These are phyloP conservation scores for Ctenodactylus gundi DNA, from an alignment of 2,113 vertebrate genomes.

Conservation along the genomic window DNA sequence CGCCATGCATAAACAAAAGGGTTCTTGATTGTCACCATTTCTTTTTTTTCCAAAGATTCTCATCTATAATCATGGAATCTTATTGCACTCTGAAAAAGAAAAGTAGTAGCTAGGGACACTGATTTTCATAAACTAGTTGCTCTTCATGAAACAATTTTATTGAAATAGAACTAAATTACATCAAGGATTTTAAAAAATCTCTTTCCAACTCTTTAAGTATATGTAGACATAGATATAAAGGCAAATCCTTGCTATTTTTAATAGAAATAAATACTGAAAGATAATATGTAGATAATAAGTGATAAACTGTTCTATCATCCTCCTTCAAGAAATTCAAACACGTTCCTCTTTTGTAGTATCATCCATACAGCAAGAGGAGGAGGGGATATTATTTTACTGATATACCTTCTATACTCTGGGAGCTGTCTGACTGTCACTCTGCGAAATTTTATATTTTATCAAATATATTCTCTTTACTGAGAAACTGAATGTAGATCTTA, in stretches of 20 bases:
- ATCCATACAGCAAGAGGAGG: not conserved
- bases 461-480: conserved; percentile 52
- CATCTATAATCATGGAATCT: not conserved
- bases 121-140: conserved; percentile 1
- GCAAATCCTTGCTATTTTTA: conserved; percentile 36
- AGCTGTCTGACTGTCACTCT: conserved; percentile 4
- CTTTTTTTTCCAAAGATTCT: conserved; percentile 36
- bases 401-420: not conserved
- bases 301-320: not conserved
- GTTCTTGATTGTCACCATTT: not conserved
- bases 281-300: conserved; percentile 2
- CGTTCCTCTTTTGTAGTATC: not conserved
- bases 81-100: conserved; percentile 22
- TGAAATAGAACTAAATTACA: not conserved
- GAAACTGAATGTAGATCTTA: conserved; percentile 40
- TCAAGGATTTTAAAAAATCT: not conserved
- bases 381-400: not conserved
- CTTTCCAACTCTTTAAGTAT: conserved; percentile 10
- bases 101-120: conserved; percentile 21
- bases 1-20: not conserved
- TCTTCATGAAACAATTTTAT: not conserved
- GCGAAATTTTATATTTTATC: conserved; percentile 4
- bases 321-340: conserved; percentile 12
- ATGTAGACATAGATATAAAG: not conserved
- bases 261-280: conserved; percentile 42